Conservation (phyloP, 92 coral and sea anemone genomes). For the Palythoa grandiflora region DNA sequence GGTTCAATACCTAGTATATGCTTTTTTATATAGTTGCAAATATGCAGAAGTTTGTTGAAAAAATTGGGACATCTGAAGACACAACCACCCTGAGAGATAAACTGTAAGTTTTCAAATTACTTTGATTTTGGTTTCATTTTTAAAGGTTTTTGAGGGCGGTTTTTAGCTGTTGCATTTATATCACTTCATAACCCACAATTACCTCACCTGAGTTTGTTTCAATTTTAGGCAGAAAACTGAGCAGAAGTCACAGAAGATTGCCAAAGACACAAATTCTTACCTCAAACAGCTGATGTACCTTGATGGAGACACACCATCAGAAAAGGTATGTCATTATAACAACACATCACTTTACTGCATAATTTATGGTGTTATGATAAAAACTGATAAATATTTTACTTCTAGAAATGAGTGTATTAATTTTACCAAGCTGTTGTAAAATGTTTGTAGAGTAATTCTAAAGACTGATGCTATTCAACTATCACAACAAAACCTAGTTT, state of each 20-base stretch:
- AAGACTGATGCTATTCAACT: too few species aligned
- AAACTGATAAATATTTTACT: too few species aligned
- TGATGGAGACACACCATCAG: conserved; percentile 75
- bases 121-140: too few species aligned
- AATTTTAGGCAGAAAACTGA: conserved; percentile 80
- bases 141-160: too few species aligned
- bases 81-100: conserved; percentile 71
- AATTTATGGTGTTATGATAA: too few species aligned
- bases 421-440: too few species aligned
- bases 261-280: conserved; percentile 85
- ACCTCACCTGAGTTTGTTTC: neutral
- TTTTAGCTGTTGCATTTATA: too few species aligned
- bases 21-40: conserved; percentile 68
- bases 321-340: conserved; percentile 56
- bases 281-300: conserved; percentile 84
- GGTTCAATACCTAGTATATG: neutral
- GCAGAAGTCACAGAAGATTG: conserved; percentile 88
- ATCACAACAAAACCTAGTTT: too few species aligned
- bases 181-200: neutral
- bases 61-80: conserved; percentile 94
- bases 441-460: too few species aligned
- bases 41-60: conserved; percentile 87
- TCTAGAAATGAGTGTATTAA: too few species aligned
- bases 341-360: too few species aligned
- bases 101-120: conserved; percentile 73